Evolutionary conservation across 2,888 invertebrate species (phyloP).

Genomic region (Acronicta leporina): DNA sequence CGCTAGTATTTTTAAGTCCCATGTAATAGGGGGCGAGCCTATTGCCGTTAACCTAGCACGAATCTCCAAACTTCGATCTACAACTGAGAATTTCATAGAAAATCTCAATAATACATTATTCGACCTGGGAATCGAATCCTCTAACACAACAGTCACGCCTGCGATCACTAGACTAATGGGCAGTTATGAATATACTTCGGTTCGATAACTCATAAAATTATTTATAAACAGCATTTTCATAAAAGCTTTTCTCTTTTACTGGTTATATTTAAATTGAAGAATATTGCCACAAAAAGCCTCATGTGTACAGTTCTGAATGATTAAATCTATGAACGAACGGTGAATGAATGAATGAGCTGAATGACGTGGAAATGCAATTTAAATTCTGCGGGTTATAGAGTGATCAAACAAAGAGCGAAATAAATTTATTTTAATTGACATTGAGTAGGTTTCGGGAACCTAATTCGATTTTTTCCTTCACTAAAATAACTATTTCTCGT

Average conservation of each 20-base stretch:
- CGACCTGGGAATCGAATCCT: too few relatives aligned
- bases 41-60: too few relatives aligned
- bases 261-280: slow-evolving; percentile 4
- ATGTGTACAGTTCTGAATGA: slow-evolving; percentile 6
- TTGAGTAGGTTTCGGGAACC: not conserved
- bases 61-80: too few relatives aligned
- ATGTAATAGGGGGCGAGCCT: too few relatives aligned
- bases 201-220: too few relatives aligned
- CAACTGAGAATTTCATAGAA: too few relatives aligned
- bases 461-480: slow-evolving; percentile 24
- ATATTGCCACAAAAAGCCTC: not conserved
- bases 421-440: not conserved
- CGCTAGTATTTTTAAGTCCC: too few relatives aligned
- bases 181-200: too few relatives aligned
- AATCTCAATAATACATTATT: too few relatives aligned
- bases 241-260: not conserved
- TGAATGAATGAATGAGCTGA: slow-evolving; percentile 51
- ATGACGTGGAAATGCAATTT: slow-evolving; percentile 44
- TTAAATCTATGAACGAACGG: slow-evolving; percentile 37
- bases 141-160: too few relatives aligned
- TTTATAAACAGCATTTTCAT: not conserved
- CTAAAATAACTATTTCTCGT: too few relatives aligned
- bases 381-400: slow-evolving; percentile 28
- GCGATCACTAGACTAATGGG: too few relatives aligned
- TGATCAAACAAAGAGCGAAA: not conserved